Conservation (phyloP, 23 tunicate genomes). For the Ciona savignyi region DNA sequence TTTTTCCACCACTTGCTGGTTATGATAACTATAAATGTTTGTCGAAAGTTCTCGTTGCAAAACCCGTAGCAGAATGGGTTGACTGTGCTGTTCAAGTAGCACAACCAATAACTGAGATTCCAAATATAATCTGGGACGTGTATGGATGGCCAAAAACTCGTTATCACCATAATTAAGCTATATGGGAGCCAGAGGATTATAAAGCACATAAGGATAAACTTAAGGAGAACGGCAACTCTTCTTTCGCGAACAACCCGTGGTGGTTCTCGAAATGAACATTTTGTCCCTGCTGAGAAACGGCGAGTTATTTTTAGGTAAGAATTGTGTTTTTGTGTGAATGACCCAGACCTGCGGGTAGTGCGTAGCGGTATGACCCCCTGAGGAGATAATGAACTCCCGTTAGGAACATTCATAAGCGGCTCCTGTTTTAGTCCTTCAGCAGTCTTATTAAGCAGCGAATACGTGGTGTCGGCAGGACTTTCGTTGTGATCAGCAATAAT, state of each 20-base stretch:
- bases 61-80: conserved; percentile 88
- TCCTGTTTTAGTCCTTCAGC: too few species aligned
- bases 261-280: neutral
- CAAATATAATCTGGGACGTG: conserved; percentile 33
- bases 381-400: too few species aligned
- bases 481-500: too few species aligned
- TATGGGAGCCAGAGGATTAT: conserved; percentile 80
- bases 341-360: too few species aligned
- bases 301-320: too few species aligned
- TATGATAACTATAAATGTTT: conserved; percentile 62
- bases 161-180: conserved; percentile 55
- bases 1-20: conserved; percentile 86
- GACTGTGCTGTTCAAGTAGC: conserved; percentile 86
- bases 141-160: conserved; percentile 24
- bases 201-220: conserved; percentile 71
- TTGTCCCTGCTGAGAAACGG: neutral
- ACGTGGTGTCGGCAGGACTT: too few species aligned
- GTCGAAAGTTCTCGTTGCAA: conserved; percentile 91
- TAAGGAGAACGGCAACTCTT: conserved; percentile 65
- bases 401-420: too few species aligned
- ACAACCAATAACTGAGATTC: conserved; percentile 83
- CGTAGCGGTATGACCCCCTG: too few species aligned
- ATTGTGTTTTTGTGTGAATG: too few species aligned
- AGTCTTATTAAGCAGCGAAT: too few species aligned
- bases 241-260: conserved; percentile 33